Evolutionary conservation across 2,113 vertebrate genomes (phyloP).

Genomic region (Eupsittula cactorum): DNA sequence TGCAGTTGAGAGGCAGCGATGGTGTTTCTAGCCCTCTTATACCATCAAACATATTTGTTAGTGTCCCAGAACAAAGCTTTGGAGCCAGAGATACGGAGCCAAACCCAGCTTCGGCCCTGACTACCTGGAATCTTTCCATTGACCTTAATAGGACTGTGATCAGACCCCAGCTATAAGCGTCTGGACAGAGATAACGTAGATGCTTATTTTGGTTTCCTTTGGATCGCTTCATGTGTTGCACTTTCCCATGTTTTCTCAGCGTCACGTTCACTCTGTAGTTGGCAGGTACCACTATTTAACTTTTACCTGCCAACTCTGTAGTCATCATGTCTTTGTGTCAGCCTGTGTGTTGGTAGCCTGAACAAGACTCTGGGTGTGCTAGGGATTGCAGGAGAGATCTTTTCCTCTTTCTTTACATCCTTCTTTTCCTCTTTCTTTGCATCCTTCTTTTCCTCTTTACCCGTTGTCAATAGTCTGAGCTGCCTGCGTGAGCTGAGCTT

Average conservation of each 20-base stretch:
- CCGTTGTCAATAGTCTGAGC: background rate
- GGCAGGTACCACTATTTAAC: conserved; percentile 24
- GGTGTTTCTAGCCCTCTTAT: background rate
- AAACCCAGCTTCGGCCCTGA: background rate
- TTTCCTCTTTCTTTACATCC: background rate
- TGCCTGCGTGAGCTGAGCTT: background rate
- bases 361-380: background rate
- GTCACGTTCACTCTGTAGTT: background rate
- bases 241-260: background rate
- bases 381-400: background rate
- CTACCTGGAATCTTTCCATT: conserved; percentile 23
- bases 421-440: background rate
- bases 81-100: background rate
- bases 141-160: conserved; percentile 3
- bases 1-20: background rate
- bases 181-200: conserved; percentile 4
- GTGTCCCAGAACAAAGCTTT: background rate
- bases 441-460: background rate
- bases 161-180: background rate
- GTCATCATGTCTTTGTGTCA: background rate
- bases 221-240: background rate
- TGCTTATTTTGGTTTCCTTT: conserved; percentile 13
- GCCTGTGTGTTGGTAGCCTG: background rate
- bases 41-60: background rate
- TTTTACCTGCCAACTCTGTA: conserved; percentile 10